Percentiles rank a stretch among this genome's conserved stretches.
Evolutionary conservation across 2,888 invertebrate species (phyloP).

Genomic region (Hyposoter didymator): DNA sequence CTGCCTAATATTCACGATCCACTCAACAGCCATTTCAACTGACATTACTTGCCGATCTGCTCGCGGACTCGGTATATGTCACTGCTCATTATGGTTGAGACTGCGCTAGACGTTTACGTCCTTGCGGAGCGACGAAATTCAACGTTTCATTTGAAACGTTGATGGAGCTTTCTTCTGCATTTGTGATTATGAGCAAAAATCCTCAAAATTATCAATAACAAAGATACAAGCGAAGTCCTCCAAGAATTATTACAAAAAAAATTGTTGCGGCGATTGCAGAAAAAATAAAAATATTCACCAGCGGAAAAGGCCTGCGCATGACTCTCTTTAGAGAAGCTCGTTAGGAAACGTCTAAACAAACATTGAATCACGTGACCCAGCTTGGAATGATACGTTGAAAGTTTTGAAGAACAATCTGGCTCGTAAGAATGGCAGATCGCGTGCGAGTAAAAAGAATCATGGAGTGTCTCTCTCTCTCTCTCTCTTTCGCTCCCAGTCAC

Average conservation of each 20-base stretch:
- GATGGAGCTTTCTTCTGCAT: too few relatives aligned
- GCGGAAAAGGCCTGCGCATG: background rate
- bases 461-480: conserved; percentile 9
- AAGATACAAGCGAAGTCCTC: background rate
- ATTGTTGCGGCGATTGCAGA: background rate
- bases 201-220: background rate
- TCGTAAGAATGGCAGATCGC: conserved; percentile 50
- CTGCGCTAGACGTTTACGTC: background rate
- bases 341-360: background rate
- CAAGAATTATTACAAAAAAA: background rate
- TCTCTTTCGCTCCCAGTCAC: background rate
- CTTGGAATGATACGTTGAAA: background rate
- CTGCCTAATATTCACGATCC: conserved; percentile 32
- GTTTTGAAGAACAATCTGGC: conserved; percentile 27
- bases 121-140: background rate
- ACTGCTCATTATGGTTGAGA: background rate
- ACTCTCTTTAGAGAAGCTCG: background rate
- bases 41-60: background rate
- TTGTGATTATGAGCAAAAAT: background rate
- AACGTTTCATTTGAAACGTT: background rate
- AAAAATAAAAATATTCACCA: background rate
- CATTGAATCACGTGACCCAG: background rate
- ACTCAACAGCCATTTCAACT: conserved; percentile 27
- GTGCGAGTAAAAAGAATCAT: conserved; percentile 41
- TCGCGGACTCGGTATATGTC: conserved; percentile 6